phyloP scores from a whole-genome alignment of 1,140 invertebrate genomes.

The Drosophila albomicans region DNA sequence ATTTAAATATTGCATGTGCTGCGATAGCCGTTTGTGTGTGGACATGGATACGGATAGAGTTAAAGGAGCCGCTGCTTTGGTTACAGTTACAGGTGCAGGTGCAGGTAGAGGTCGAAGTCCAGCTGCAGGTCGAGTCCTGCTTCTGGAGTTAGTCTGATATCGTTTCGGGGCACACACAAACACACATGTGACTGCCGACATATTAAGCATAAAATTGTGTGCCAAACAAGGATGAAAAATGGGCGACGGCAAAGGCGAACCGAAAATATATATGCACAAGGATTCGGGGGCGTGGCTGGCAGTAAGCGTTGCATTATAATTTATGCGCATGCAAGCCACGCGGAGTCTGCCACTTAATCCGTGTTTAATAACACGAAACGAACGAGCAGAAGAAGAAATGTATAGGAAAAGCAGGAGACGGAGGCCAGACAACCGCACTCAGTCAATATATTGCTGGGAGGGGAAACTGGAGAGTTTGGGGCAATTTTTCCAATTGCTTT shows the following conservation, averaged over 20 bases:
- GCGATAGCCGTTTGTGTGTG: slow-evolving; percentile 22
- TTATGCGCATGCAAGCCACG: slow-evolving; percentile 79
- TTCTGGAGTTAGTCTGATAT: slow-evolving; percentile 18
- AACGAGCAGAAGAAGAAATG: slow-evolving; percentile 7
- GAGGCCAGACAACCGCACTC: slow-evolving; percentile 47
- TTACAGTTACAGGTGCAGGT: slow-evolving; percentile 9
- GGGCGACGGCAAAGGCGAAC: slow-evolving; percentile 53
- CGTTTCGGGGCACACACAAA: background rate
- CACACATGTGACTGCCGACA: slow-evolving; percentile 72
- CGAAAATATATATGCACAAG: slow-evolving; percentile 18
- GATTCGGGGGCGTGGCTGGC: slow-evolving; percentile 56
- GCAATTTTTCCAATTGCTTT: slow-evolving; percentile 48
- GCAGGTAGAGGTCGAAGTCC: slow-evolving; percentile 10
- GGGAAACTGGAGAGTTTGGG: too few relatives aligned
- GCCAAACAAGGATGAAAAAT: slow-evolving; percentile 77
- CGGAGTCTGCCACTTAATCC: slow-evolving; percentile 81
- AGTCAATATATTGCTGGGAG: slow-evolving; percentile 37
- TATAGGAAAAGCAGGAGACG: slow-evolving; percentile 1
- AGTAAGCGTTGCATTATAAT: slow-evolving; percentile 72
- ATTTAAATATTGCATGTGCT: slow-evolving; percentile 79
- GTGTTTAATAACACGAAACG: slow-evolving; percentile 80
- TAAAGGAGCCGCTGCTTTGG: slow-evolving; percentile 40
- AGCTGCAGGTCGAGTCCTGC: background rate
- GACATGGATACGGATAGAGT: slow-evolving; percentile 18
- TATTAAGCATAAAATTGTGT: slow-evolving; percentile 79